These are phyloP conservation scores for Pseudomyrmex dendroicus DNA, from an alignment of 1,140 invertebrate species.

Conservation along the genomic window DNA sequence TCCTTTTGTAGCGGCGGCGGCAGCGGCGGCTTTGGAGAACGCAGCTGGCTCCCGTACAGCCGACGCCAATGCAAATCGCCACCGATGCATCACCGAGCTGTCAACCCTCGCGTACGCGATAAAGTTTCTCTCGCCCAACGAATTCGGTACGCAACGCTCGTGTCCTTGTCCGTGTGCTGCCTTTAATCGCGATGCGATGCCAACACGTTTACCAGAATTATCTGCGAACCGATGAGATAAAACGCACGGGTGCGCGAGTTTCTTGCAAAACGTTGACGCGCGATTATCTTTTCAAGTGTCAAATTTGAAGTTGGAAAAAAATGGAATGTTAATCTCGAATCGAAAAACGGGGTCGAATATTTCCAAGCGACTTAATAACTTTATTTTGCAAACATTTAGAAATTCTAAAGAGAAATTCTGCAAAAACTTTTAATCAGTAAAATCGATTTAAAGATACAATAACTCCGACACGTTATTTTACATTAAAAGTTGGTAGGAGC, in stretches of 20 bases:
- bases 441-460: too few relatives aligned
- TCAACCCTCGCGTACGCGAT: conserved; percentile 75
- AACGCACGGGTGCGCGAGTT: not conserved
- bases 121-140: conserved; percentile 75
- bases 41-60: conserved; percentile 35
- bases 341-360: not conserved
- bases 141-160: conserved; percentile 57
- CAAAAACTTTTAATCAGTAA: too few relatives aligned
- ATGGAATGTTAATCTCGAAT: not conserved
- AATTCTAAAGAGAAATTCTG: too few relatives aligned
- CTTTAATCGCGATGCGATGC: conserved; percentile 1
- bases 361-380: too few relatives aligned
- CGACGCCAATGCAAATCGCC: conserved; percentile 76
- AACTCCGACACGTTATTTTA: too few relatives aligned
- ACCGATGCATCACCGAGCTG: conserved; percentile 77
- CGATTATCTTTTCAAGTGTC: conserved; percentile 34
- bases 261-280: not conserved
- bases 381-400: too few relatives aligned
- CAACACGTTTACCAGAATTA: conserved; percentile 47
- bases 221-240: conserved; percentile 41
- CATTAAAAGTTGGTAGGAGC: too few relatives aligned
- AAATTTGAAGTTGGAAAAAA: too few relatives aligned
- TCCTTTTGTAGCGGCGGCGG: not conserved
- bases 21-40: not conserved
- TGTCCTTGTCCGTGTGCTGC: not conserved